Base-by-base conservation (phyloP, 2,113 vertebrate genomes). In the Peromyscus polionotus region DNA sequence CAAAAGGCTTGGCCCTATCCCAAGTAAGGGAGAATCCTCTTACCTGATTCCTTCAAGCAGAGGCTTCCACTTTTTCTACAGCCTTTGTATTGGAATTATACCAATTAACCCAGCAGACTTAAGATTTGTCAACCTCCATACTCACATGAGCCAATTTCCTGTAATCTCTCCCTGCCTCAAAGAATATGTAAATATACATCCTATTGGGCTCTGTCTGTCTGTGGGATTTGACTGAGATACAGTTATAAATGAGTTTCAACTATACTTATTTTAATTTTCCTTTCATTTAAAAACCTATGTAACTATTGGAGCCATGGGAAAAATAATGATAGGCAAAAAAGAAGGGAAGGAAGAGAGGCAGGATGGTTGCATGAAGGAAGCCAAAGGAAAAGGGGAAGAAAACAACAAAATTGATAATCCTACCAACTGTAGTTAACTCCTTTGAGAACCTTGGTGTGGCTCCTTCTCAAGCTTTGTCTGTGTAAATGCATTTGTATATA, bases 251-350 rank as follows among this genome's bases (percentile, higher is more conserved):
- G 45, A 39, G 2, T 42, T 61, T 42, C 26, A 17, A 26, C 45
- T 80, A 16, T 48, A 54, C 31, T 75, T 61, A 33, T 45, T 92
- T 70, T 91, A 57, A 68, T 68, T 20, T 68, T 26, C 51, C 84
- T 59, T 57, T 90, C 31, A 63, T 86, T 86, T 90, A 8, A 61
- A 96, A 95, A 54, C 20, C 63, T 94, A 36, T 83, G 33, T 61
- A 67, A 80, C 36, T n/a, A 70, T 86, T 92, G 17, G 83, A 79
- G 88, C 36, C 33, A 33, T 68, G 12, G 67, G 39, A 10, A 81
- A 94, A 89, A 59, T 75, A n/a, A 31, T 45, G n/a, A 70, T 28
- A 70, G 45, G 20, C 11, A 39, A 59, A 79, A 59, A 75, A 31
- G 26, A 22, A 13, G 14, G 13, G 39, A 12, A 59, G n/a, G 20